Conservation (phyloP, 2,888 invertebrate genomes). For the Lasioglossum leucozonium region DNA sequence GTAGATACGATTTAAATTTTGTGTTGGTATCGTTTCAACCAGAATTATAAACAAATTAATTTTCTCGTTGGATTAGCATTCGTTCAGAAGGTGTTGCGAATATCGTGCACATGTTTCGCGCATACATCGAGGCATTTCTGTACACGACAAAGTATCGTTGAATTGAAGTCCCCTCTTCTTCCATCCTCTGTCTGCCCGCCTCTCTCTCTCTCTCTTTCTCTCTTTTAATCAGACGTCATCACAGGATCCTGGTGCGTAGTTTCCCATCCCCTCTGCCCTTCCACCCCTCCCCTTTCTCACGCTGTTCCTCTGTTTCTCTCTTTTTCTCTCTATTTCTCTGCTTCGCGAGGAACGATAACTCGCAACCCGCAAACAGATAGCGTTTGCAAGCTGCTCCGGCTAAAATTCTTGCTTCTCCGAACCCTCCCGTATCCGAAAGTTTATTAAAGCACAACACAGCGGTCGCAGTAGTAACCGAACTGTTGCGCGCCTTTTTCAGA, state of each 20-base stretch:
- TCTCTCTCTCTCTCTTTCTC: constrained; percentile 20
- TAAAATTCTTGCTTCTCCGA: constrained; percentile 30
- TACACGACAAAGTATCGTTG: background rate
- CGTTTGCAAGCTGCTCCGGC: constrained; percentile 29
- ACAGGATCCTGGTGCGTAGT: constrained; percentile 34
- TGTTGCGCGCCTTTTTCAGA: constrained; percentile 52
- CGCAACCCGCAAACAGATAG: constrained; percentile 33
- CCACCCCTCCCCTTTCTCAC: background rate
- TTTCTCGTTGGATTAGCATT: no score
- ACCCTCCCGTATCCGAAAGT: constrained; percentile 23
- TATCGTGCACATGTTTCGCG: no score
- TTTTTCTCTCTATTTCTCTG: constrained; percentile 12
- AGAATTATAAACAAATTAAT: no score
- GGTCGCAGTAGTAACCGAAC: constrained; percentile 56
- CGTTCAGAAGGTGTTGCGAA: no score
- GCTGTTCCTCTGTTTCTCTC: background rate
- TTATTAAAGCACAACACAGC: constrained; percentile 38
- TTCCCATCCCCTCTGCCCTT: background rate
- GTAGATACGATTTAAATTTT: background rate
- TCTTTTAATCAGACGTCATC: constrained; percentile 46
- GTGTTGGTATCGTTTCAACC: no score
- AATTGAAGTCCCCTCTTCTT: background rate
- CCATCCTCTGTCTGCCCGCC: constrained; percentile 5
- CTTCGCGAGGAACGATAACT: constrained; percentile 48
- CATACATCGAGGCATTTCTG: background rate